Evolutionary conservation across 2,797 vertebrate species (phyloP).

Genomic region (Lates japonicus): DNA sequence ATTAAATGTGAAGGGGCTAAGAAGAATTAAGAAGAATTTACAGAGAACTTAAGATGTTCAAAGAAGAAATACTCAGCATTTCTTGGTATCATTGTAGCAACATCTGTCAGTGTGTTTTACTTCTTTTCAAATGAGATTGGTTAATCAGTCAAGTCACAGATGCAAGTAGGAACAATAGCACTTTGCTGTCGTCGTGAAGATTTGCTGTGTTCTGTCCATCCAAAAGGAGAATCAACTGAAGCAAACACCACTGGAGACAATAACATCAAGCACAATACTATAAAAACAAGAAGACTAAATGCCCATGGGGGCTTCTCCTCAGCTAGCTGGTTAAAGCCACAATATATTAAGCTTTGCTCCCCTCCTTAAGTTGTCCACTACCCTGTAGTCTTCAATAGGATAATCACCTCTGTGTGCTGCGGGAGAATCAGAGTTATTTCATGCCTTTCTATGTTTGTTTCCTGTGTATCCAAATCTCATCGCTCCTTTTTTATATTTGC

Average conservation of each 20-base stretch:
- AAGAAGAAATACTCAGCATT: conserved; percentile 67
- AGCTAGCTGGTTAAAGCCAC: conserved; percentile 36
- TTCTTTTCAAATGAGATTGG: conserved; percentile 45
- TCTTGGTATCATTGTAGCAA: conserved; percentile 69
- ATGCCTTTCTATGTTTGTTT: conserved; percentile 61
- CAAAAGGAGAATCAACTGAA: conserved; percentile 42
- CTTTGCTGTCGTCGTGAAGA: conserved; percentile 49
- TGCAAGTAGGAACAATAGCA: conserved; percentile 62
- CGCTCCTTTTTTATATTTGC: conserved; percentile 54
- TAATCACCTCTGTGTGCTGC: conserved; percentile 70
- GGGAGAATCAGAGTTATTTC: conserved; percentile 54
- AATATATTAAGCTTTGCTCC: conserved; percentile 41
- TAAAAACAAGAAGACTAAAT: conserved; percentile 47
- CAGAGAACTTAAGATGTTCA: conserved; percentile 70
- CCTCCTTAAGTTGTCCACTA: conserved; percentile 61
- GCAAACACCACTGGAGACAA: conserved; percentile 45
- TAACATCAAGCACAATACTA: conserved; percentile 38
- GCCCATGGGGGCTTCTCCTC: conserved; percentile 49
- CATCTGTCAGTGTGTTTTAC: conserved; percentile 73
- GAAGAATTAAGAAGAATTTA: conserved; percentile 78
- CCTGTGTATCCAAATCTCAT: conserved; percentile 69
- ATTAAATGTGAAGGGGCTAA: conserved; percentile 81
- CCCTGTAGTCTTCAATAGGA: conserved; percentile 67
- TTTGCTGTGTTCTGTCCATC: conserved; percentile 55
- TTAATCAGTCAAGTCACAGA: conserved; percentile 69